phyloP scores from a whole-genome alignment of 2,113 vertebrate genomes.

The Cavia aperea region DNA sequence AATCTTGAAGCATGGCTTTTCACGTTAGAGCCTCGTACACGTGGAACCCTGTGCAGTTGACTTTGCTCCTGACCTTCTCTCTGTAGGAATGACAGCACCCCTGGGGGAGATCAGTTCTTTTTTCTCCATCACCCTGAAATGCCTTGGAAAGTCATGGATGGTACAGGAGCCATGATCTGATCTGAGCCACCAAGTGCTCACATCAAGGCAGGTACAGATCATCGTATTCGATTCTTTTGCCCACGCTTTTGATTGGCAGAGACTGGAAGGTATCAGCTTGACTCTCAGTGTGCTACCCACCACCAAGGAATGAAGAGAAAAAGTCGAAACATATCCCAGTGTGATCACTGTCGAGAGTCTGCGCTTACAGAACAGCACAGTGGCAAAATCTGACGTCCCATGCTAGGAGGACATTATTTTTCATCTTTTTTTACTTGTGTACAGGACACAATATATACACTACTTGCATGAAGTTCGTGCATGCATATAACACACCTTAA shows the following conservation, averaged over 20 bases:
- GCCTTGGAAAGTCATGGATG: accelerated
- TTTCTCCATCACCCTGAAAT: not conserved
- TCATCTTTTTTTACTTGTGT: not conserved
- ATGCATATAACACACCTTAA: not conserved
- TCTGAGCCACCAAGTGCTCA: accelerated
- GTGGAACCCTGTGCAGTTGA: not conserved
- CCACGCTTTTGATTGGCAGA: not conserved
- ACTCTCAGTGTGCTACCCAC: not conserved
- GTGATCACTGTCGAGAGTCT: accelerated
- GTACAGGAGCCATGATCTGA: accelerated
- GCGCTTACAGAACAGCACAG: accelerated
- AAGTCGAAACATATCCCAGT: accelerated
- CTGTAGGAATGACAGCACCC: accelerated
- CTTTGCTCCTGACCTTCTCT: not conserved
- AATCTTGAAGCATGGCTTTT: not conserved
- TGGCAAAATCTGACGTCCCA: not conserved
- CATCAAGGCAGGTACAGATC: not conserved
- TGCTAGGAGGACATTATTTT: not conserved
- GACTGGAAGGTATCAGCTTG: not conserved
- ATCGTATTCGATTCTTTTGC: accelerated
- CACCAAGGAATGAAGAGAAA: not conserved
- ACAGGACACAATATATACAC: not conserved
- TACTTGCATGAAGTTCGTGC: not conserved
- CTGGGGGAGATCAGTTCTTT: accelerated
- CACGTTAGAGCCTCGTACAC: not conserved